Percentiles rank a stretch among this genome's conserved stretches.
Evolutionary conservation across 2,888 invertebrate species (phyloP).

Genomic region (Morpho achilles): DNA sequence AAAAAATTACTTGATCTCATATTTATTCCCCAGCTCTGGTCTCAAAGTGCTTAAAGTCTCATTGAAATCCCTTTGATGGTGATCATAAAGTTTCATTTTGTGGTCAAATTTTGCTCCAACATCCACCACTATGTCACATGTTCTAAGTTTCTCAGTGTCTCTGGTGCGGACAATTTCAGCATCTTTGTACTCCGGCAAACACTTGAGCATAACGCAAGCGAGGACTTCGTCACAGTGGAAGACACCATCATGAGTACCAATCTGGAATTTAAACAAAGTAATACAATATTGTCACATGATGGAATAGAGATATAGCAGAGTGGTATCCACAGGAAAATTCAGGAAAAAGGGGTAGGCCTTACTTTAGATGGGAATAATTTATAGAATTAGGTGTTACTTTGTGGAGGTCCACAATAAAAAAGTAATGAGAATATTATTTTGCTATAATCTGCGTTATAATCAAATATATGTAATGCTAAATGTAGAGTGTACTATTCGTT

Average conservation of each 20-base stretch:
- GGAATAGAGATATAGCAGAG: too few relatives aligned
- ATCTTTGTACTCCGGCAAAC: slow-evolving; percentile 87
- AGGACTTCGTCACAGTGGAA: slow-evolving; percentile 97
- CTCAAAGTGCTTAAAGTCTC: slow-evolving; percentile 82
- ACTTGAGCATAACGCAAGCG: slow-evolving; percentile 94
- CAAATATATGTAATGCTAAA: too few relatives aligned
- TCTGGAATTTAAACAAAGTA: slow-evolving; percentile 39
- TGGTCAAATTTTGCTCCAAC: slow-evolving; percentile 94
- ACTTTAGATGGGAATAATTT: too few relatives aligned
- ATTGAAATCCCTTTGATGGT: slow-evolving; percentile 91
- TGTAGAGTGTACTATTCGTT: too few relatives aligned
- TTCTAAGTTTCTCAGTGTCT: slow-evolving; percentile 80
- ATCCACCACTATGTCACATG: slow-evolving; percentile 96
- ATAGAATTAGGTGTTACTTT: too few relatives aligned
- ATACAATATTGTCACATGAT: slow-evolving; percentile 24
- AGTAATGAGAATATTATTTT: too few relatives aligned
- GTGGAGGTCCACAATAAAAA: too few relatives aligned
- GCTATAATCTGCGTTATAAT: too few relatives aligned
- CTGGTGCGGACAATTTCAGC: slow-evolving; percentile 88
- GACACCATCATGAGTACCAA: slow-evolving; percentile 88
- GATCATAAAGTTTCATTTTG: slow-evolving; percentile 89
- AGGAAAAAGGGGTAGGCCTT: too few relatives aligned
- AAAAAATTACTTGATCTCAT: slow-evolving; percentile 72
- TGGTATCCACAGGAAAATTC: too few relatives aligned
- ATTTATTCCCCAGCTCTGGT: slow-evolving; percentile 80